Evolutionary conservation across 2,113 vertebrate species (phyloP), one percentile per base, ranked within the genome.

Genomic region (Struthio camelus): DNA sequence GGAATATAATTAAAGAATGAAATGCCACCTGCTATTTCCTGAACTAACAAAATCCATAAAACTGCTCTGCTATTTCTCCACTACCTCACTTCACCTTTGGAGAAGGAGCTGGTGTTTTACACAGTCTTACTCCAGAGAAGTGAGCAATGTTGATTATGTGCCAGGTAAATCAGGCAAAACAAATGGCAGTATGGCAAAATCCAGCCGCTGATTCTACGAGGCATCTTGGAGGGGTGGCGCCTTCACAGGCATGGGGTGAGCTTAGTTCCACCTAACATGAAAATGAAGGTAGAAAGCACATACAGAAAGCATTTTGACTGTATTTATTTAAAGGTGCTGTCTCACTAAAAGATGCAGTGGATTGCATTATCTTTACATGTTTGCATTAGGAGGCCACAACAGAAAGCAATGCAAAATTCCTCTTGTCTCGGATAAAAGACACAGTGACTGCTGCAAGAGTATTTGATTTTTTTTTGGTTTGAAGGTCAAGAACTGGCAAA

Each of bases 221-320:
- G 11, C 1, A 0, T 25, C 82, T 58, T 20, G n/a, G 46, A 71
- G 12, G 10, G 32, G 27, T 22, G 34, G 58, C 58, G 28, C 13
- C 80, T n/a, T 8, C 13, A 7, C 13, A 16, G 48, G 44, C 46
- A 48, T 14, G 10, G 18, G 0, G 0, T 17, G 14, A 93, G 10
- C 46, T 83, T 54, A 83, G 50, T 23, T 64, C 44, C 34, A 56
- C 32, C 34, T 61, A 46, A 36, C 4, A 10, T 46, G 44, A 87
- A 19, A 25, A 10, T 50, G 23, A 62, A 86, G 34, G 44, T 2
- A 83, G 27, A 91, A 44, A 64, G 4, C 13, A 38, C 6, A 10
- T 22, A 40, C 1, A 69, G 30, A 50, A 67, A 77, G 10, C 4
- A 8, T 56, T 62, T 51, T 10, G 23, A 66, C 20, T 11, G 62